Evolutionary conservation across 2,113 vertebrate species (phyloP), one percentile per base, ranked within the genome.

Genomic region (Rhea pennata): DNA sequence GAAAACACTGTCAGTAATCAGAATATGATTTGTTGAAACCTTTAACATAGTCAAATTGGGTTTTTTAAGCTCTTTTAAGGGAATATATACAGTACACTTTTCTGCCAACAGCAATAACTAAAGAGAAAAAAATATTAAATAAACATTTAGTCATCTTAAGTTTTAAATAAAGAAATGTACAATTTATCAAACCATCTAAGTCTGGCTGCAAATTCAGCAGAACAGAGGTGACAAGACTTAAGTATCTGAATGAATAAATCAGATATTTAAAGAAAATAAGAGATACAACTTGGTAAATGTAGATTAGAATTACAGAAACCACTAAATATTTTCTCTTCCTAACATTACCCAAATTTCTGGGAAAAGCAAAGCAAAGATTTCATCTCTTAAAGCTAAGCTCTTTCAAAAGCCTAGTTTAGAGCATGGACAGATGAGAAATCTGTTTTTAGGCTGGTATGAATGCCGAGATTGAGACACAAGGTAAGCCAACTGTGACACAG

Each of bases 1-100:
- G 93, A 83, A 95, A 92, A 96, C 94, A 84, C 23, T 88, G 93
- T 94, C 85, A 93, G 87, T 46, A 36, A 94, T 59, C 71, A 86
- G 91, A 93, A 90, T 76, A 80, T 39, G 90, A 95, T 88, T 80
- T 96, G 92, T 22, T 92, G 92, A 90, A 93, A 83, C 33, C 70
- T 86, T 40, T 22, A 83, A 83, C 54, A 95, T 5, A 31, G 82
- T 78, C 87, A 95, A 95, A 83, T 21, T 59, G 44, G n/a, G 74
- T 88, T 58, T 72, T 15, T 36, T 36, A 36, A 93, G 81, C 48
- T 86, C 20, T 61, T 81, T 31, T 19, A 89, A 65, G 48, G 51
- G 24, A 95, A 69, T 40, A 61, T 22, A 48, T n/a, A 56, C 6
- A 23, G 7, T 23, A 16, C 51, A 33, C 91, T 90, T 88, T 92